Evolutionary conservation across 2,888 invertebrate genomes (phyloP).

Genomic region (Limnephilus auricula): DNA sequence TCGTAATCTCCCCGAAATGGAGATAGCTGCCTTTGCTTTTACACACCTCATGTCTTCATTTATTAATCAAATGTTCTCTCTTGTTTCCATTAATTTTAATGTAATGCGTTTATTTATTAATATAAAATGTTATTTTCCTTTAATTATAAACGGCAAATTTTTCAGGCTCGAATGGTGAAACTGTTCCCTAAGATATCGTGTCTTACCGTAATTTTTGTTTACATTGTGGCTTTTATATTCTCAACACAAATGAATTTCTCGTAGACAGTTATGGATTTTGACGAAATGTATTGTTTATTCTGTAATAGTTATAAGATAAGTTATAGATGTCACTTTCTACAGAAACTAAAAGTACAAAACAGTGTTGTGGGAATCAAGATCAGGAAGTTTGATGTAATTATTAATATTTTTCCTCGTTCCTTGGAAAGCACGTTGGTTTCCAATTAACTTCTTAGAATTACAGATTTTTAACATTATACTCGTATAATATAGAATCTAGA

Average conservation of each 20-base stretch:
- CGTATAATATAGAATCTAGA: too few species aligned
- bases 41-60: too few species aligned
- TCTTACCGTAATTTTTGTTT: constrained; percentile 15
- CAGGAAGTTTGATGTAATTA: background rate
- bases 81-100: background rate
- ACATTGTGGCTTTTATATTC: constrained; percentile 20
- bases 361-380: background rate
- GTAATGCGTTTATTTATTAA: too few species aligned
- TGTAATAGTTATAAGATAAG: background rate
- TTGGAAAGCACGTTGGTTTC: background rate
- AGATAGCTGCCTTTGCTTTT: too few species aligned
- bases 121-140: background rate
- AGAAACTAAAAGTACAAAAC: background rate
- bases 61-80: too few species aligned
- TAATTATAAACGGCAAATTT: background rate
- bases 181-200: background rate
- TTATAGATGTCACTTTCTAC: background rate
- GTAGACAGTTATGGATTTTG: constrained; percentile 30
- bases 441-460: too few species aligned
- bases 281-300: constrained; percentile 15
- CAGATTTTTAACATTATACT: too few species aligned
- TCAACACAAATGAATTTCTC: background rate
- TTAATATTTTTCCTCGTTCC: background rate
- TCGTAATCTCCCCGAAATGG: too few species aligned
- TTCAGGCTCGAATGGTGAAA: background rate